Evolutionary conservation across 2,888 invertebrate genomes (phyloP).

Genomic region (Marasmarcha lunaedactyla): DNA sequence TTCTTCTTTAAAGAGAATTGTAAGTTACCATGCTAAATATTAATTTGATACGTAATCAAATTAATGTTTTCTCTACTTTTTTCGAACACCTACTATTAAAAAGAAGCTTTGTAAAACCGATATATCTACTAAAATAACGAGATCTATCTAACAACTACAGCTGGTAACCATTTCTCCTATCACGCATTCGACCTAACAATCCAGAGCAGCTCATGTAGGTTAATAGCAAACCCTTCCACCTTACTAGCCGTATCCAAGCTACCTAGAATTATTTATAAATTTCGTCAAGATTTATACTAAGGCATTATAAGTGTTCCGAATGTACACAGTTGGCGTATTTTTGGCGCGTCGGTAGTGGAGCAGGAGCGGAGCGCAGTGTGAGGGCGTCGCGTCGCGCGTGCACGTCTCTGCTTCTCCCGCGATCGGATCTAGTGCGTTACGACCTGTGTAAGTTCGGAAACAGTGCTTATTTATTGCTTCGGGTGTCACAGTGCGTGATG

Average conservation of each 20-base stretch:
- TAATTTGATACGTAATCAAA: too few species aligned
- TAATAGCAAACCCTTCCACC: conserved; percentile 18
- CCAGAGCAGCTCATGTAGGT: conserved; percentile 19
- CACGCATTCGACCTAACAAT: too few species aligned
- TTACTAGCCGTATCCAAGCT: conserved; percentile 17
- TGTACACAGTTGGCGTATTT: conserved; percentile 51
- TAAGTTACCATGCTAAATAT: too few species aligned
- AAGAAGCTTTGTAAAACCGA: too few species aligned
- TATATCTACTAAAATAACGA: too few species aligned
- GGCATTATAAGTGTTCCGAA: conserved; percentile 54
- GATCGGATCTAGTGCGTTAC: conserved; percentile 26
- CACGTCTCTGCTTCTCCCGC: conserved; percentile 22
- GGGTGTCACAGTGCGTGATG: conserved; percentile 29
- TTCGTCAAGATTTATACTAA: conserved; percentile 45
- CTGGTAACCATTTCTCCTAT: too few species aligned
- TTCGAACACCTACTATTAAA: too few species aligned
- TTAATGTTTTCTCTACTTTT: too few species aligned
- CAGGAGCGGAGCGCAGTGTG: conserved; percentile 37
- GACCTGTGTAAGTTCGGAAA: conserved; percentile 51
- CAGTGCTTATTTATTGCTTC: conserved; percentile 47
- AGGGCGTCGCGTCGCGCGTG: conserved; percentile 34
- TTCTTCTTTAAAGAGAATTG: too few species aligned
- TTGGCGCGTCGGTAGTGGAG: conserved; percentile 39
- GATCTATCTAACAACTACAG: too few species aligned
- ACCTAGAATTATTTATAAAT: conserved; percentile 40